Conservation (phyloP, 1,140 invertebrate genomes). For the Neotoxoptera formosana region DNA sequence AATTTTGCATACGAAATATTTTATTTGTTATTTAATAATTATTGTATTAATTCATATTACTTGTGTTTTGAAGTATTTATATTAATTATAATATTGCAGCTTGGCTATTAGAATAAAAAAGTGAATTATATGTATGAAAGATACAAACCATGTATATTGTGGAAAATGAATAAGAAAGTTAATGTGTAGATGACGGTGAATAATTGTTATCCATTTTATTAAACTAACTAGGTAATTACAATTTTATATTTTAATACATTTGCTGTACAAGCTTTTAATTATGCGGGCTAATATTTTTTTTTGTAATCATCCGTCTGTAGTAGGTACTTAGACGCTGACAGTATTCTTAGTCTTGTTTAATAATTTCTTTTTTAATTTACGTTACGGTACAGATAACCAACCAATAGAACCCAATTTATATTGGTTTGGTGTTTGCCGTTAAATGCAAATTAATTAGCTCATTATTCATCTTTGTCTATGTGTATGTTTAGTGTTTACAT, state of each 20-base stretch:
- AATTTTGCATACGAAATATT: neutral
- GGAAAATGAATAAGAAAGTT: neutral
- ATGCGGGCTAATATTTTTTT: neutral
- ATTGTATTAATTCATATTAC: neutral
- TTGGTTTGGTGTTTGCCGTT: constrained; percentile 16
- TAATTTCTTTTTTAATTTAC: constrained; percentile 32
- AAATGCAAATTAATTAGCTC: constrained; percentile 39
- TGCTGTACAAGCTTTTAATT: neutral
- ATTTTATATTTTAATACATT: neutral
- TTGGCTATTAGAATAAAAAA: neutral
- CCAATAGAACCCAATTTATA: neutral
- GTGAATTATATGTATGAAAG: neutral
- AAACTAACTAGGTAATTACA: neutral
- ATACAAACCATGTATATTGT: neutral
- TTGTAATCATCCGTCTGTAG: neutral
- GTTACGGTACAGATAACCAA: constrained; percentile 27
- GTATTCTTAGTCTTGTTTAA: neutral
- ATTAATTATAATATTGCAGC: neutral
- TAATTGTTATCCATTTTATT: neutral
- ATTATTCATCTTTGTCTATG: neutral
- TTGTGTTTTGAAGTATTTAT: neutral
- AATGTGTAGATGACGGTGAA: neutral
- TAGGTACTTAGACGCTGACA: neutral
- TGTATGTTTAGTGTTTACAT: neutral
- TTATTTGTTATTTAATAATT: neutral